Percentiles rank a stretch among this genome's conserved stretches.
Conservation (phyloP, 1,140 invertebrate species). For the Formica selysi region DNA sequence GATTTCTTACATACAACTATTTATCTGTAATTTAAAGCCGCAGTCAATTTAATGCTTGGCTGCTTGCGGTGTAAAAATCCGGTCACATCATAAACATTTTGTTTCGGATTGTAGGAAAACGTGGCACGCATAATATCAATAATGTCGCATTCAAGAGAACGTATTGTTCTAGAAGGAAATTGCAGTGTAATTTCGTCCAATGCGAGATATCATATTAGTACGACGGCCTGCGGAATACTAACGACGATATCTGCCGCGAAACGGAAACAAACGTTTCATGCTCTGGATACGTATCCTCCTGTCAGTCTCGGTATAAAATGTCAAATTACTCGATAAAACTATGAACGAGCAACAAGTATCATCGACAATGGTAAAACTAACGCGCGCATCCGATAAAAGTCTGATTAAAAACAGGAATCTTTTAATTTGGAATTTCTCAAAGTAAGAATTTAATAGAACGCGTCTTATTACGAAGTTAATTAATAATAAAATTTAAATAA, state of each 20-base stretch:
- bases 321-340: slow-evolving; percentile 23
- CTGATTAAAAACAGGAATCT: neutral
- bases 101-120: slow-evolving; percentile 37
- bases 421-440: too few species aligned
- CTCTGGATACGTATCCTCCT: slow-evolving; percentile 48
- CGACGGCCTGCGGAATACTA: slow-evolving; percentile 4
- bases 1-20: slow-evolving; percentile 12
- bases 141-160: slow-evolving; percentile 27
- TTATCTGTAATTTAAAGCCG: slow-evolving; percentile 35
- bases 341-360: neutral
- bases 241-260: slow-evolving; percentile 24
- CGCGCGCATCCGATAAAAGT: neutral
- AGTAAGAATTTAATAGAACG: too few species aligned
- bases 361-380: slow-evolving; percentile 1
- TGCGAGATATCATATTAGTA: slow-evolving; percentile 39
- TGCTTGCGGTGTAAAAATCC: slow-evolving; percentile 29
- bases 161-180: slow-evolving; percentile 56
- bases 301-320: slow-evolving; percentile 12
- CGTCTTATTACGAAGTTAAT: neutral
- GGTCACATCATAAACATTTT: slow-evolving; percentile 37
- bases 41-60: slow-evolving; percentile 52
- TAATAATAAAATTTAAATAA: neutral
- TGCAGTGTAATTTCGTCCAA: slow-evolving; percentile 47
- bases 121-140: slow-evolving; percentile 45
- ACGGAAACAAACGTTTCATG: slow-evolving; percentile 56